Conservation (phyloP, 2,797 vertebrate genomes). For the Cryptoprocta ferox region DNA sequence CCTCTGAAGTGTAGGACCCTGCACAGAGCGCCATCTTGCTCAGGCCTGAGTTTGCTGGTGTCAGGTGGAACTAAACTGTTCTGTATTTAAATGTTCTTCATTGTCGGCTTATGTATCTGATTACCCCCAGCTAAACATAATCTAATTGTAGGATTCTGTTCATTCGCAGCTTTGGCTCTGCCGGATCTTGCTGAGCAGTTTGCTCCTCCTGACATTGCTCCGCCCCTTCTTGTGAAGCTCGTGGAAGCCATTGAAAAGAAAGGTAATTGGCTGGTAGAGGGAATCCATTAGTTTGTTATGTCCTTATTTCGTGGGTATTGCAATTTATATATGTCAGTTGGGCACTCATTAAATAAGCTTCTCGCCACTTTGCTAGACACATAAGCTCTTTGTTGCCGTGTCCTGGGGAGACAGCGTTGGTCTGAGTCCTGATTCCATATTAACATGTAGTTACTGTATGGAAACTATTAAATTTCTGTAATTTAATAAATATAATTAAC, state of each 20-base stretch:
- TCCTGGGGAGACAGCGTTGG: background rate
- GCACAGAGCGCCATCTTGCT: background rate
- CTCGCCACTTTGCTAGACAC: background rate
- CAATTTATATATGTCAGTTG: background rate
- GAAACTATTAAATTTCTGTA: constrained; percentile 17
- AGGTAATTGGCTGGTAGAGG: constrained; percentile 86
- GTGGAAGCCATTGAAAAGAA: constrained; percentile 96
- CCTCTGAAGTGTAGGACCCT: background rate
- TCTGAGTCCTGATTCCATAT: background rate
- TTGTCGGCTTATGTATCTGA: background rate
- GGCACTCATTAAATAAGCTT: background rate
- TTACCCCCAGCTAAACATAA: background rate
- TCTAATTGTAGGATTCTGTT: background rate
- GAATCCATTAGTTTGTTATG: background rate
- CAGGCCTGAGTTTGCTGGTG: background rate
- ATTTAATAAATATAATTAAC: constrained; percentile 60
- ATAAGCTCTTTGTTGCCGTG: background rate
- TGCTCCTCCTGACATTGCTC: constrained; percentile 92
- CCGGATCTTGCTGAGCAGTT: constrained; percentile 96
- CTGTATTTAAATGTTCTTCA: constrained; percentile 52
- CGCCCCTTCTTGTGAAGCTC: constrained; percentile 92
- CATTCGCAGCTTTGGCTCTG: constrained; percentile 88
- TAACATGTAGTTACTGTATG: constrained; percentile 3
- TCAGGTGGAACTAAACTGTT: background rate
- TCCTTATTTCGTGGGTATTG: background rate